Conservation (phyloP, 92 coral and sea anemone species). For the Bergia sp. region DNA sequence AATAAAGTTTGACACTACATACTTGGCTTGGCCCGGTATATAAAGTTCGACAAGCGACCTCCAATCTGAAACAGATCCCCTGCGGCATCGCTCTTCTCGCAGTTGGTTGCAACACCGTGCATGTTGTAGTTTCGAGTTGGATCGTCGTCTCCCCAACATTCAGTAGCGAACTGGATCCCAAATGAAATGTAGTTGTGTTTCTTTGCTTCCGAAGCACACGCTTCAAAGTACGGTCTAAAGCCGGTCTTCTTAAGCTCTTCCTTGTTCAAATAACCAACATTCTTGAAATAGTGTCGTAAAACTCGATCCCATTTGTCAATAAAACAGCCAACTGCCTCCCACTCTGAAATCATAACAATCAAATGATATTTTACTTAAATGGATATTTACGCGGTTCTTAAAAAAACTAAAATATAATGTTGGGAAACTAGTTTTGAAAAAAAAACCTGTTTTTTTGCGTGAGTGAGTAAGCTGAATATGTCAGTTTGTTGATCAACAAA, state of each 20-base stretch:
- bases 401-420: too few species aligned
- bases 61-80: constrained; percentile 15
- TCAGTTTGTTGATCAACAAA: too few species aligned
- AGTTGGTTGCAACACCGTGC: constrained; percentile 7
- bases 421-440: too few species aligned
- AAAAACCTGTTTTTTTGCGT: too few species aligned
- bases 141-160: constrained; percentile 34
- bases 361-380: too few species aligned
- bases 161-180: background rate
- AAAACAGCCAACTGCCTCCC: constrained; percentile 28
- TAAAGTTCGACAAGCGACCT: background rate
- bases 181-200: constrained; percentile 9
- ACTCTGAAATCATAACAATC: background rate
- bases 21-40: constrained; percentile 9
- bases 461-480: too few species aligned
- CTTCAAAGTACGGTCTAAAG: constrained; percentile 27
- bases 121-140: constrained; percentile 13
- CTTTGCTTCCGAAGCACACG: background rate
- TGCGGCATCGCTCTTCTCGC: background rate
- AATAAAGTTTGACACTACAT: background rate
- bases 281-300: constrained; percentile 1
- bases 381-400: too few species aligned
- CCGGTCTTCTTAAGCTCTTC: background rate
- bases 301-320: constrained; percentile 14
- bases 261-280: background rate